These are phyloP conservation scores for Octopus sinensis DNA, from an alignment of 1,140 invertebrate species.

Conservation along the genomic window DNA sequence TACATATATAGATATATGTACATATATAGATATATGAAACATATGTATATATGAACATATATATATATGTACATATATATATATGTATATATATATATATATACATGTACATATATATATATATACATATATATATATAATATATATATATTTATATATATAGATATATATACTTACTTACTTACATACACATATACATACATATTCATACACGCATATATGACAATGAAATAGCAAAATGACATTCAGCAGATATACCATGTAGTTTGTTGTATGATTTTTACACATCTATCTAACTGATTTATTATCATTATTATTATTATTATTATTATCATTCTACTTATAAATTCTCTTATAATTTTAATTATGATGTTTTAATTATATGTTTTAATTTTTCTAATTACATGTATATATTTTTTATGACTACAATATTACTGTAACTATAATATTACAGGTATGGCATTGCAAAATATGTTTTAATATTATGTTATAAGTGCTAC, in stretches of 20 bases:
- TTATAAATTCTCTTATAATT: too few species aligned
- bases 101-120: background rate
- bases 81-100: background rate
- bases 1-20: background rate
- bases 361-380: too few species aligned
- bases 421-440: background rate
- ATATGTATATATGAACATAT: background rate
- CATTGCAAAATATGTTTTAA: background rate
- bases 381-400: too few species aligned
- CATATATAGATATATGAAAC: background rate
- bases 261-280: too few species aligned
- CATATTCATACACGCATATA: background rate
- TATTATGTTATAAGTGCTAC: background rate
- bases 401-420: too few species aligned
- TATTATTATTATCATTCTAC: background rate
- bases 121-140: slow-evolving; percentile 2
- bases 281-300: background rate
- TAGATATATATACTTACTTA: background rate
- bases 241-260: background rate
- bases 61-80: background rate
- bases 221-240: background rate
- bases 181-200: background rate
- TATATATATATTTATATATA: too few species aligned
- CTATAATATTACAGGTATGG: background rate
- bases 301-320: background rate